These are phyloP conservation scores for Brachionus koreanus DNA, from an alignment of 1,140 invertebrate genomes.

Conservation along the genomic window DNA sequence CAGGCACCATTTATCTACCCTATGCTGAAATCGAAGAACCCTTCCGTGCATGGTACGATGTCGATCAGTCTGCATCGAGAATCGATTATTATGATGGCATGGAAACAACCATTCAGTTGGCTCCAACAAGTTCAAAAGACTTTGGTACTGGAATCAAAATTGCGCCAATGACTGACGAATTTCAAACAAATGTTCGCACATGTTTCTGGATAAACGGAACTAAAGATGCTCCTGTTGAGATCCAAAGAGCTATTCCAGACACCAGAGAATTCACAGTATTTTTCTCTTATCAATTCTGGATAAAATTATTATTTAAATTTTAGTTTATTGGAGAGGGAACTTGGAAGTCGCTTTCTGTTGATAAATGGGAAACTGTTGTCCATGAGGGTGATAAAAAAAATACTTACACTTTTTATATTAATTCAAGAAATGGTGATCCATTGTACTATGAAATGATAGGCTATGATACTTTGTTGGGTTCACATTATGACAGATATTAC, in stretches of 20 bases:
- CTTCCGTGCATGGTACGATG: slow-evolving; percentile 82
- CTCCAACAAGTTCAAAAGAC: slow-evolving; percentile 50
- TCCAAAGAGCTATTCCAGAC: slow-evolving; percentile 78
- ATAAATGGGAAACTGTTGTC: slow-evolving; percentile 71
- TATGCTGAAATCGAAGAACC: slow-evolving; percentile 83
- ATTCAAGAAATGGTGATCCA: slow-evolving; percentile 59
- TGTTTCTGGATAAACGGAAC: slow-evolving; percentile 82
- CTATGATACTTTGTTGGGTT: slow-evolving; percentile 82
- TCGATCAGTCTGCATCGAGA: slow-evolving; percentile 68
- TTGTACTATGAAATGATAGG: slow-evolving; percentile 86
- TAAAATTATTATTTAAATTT: no score
- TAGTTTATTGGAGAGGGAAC: slow-evolving; percentile 46
- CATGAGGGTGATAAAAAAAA: slow-evolving; percentile 73
- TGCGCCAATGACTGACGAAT: slow-evolving; percentile 69
- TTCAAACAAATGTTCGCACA: slow-evolving; percentile 56
- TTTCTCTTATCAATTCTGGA: no score
- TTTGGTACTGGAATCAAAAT: slow-evolving; percentile 77
- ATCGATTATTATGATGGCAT: slow-evolving; percentile 88
- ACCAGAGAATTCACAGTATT: slow-evolving; percentile 65
- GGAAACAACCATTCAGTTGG: slow-evolving; percentile 11
- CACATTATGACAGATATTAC: slow-evolving; percentile 92
- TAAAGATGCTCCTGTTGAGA: slow-evolving; percentile 62
- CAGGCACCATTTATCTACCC: slow-evolving; percentile 66
- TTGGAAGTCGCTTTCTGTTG: slow-evolving; percentile 52
- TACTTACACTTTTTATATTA: slow-evolving; percentile 70